phyloP scores from a whole-genome alignment of 2,888 invertebrate genomes.

The Capitulum mitella region DNA sequence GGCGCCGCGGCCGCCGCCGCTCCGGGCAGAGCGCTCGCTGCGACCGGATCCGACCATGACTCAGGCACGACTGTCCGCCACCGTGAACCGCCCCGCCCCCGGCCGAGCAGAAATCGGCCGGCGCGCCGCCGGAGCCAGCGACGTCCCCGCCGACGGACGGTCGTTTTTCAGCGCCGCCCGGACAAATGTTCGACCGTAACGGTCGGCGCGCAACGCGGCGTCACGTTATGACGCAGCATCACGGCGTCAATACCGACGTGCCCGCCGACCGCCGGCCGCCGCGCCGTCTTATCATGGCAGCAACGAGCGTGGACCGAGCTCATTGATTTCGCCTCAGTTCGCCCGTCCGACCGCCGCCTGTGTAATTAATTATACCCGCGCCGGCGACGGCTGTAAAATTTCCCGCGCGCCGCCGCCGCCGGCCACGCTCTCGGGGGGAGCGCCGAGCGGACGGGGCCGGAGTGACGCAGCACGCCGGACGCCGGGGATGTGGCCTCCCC shows the following conservation, averaged over 20 bases:
- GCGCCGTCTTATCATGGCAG: not conserved
- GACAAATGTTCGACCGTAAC: not conserved
- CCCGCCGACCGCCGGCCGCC: not conserved
- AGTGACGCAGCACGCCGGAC: no score
- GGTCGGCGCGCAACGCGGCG: not conserved
- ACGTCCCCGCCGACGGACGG: not conserved
- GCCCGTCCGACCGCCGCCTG: not conserved
- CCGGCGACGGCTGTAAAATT: slow-evolving; percentile 13
- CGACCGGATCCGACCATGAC: not conserved
- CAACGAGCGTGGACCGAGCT: not conserved
- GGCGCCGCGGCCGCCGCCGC: no score
- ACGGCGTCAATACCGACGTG: not conserved
- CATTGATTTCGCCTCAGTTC: slow-evolving; percentile 10
- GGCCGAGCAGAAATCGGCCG: not conserved
- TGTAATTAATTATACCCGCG: slow-evolving; percentile 1
- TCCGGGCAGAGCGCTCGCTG: not conserved
- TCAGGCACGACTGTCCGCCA: not conserved
- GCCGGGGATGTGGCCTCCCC: not conserved
- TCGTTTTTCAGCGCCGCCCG: not conserved
- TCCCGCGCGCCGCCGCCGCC: not conserved
- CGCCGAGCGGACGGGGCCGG: no score
- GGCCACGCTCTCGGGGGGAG: no score
- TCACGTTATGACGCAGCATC: not conserved
- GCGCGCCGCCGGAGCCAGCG: not conserved
- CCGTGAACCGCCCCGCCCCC: not conserved